phyloP scores from a whole-genome alignment of 2,113 vertebrate genomes.

The Lichenostomus cassidix region DNA sequence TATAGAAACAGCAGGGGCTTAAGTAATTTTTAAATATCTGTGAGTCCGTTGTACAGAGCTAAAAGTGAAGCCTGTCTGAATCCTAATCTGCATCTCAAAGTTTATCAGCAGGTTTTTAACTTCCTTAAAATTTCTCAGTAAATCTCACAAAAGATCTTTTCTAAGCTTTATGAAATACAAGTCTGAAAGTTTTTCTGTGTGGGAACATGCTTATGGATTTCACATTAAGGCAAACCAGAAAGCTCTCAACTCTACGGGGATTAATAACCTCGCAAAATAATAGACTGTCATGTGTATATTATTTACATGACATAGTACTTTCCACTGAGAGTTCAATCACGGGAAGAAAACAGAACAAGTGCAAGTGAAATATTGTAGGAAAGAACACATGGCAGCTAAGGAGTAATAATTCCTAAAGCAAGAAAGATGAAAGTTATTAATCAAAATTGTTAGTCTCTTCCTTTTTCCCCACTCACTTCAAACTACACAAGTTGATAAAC shows the following conservation, averaged over 20 bases:
- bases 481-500: conserved; percentile 51
- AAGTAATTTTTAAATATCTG: background rate
- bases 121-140: conserved; percentile 16
- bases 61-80: background rate
- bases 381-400: conserved; percentile 44
- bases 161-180: background rate
- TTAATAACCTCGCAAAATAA: conserved; percentile 67
- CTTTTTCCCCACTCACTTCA: conserved; percentile 1
- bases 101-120: background rate
- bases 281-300: conserved; percentile 62
- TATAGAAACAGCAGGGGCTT: background rate
- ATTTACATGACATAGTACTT: conserved; percentile 69
- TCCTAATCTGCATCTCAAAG: background rate
- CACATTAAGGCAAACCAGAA: conserved; percentile 69
- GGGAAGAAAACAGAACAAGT: conserved; percentile 68
- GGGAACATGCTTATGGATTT: conserved; percentile 60
- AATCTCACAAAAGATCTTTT: background rate
- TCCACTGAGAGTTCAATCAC: conserved; percentile 56
- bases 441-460: conserved; percentile 48
- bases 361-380: conserved; percentile 67
- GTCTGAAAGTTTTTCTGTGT: conserved; percentile 14
- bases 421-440: conserved; percentile 54
- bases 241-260: conserved; percentile 31
- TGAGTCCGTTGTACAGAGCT: background rate
- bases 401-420: conserved; percentile 57